Percentiles rank a stretch among this genome's conserved stretches.
Evolutionary conservation across 1,140 invertebrate genomes (phyloP).

Genomic region (Magallana angulata): DNA sequence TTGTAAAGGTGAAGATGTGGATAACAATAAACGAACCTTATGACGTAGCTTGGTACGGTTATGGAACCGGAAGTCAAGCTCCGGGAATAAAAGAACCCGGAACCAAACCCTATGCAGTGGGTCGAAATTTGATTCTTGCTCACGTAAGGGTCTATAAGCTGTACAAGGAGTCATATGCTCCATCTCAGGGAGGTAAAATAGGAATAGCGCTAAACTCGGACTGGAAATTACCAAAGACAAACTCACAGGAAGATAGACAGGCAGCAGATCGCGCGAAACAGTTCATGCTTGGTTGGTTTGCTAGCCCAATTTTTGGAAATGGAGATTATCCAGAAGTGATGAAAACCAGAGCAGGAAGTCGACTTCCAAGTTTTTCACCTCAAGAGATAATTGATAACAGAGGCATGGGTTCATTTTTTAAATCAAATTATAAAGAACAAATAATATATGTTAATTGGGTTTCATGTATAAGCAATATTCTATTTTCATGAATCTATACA

Average conservation of each 20-base stretch:
- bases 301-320: conserved; percentile 71
- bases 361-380: conserved; percentile 63
- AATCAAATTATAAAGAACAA: not conserved
- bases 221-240: conserved; percentile 66
- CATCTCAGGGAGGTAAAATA: conserved; percentile 60
- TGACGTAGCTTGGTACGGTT: conserved; percentile 58
- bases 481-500: not conserved
- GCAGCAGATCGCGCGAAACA: conserved; percentile 63
- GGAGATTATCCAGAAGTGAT: conserved; percentile 77
- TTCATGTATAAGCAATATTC: not conserved
- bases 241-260: conserved; percentile 54
- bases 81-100: conserved; percentile 57
- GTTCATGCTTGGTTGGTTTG: conserved; percentile 75
- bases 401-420: conserved; percentile 21
- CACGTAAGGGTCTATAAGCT: conserved; percentile 66
- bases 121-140: conserved; percentile 71
- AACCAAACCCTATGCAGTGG: conserved; percentile 54
- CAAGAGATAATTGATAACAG: conserved; percentile 52
- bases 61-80: conserved; percentile 54
- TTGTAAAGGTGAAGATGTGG: conserved; percentile 69
- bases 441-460: not conserved
- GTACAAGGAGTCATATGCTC: conserved; percentile 61
- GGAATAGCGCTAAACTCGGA: conserved; percentile 69
- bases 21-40: conserved; percentile 78
- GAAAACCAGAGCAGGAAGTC: conserved; percentile 59